phyloP scores from a whole-genome alignment of 2,797 vertebrate genomes.

The Paguma larvata region DNA sequence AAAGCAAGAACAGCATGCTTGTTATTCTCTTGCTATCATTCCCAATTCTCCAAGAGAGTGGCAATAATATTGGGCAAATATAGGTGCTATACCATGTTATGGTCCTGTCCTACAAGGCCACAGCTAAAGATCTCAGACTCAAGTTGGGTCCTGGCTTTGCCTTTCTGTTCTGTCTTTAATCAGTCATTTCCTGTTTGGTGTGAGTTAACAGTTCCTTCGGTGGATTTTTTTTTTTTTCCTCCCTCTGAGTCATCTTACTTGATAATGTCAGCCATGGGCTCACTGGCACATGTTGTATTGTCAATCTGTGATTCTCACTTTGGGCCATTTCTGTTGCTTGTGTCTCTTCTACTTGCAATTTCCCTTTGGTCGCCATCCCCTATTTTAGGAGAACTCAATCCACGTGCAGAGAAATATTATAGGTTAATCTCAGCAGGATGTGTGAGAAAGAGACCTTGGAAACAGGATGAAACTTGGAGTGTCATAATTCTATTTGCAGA shows the following conservation, averaged over 20 bases:
- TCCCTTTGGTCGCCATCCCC: conserved; percentile 73
- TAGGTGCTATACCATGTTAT: neutral
- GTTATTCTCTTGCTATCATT: neutral
- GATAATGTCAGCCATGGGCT: conserved; percentile 83
- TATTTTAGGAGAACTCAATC: conserved; percentile 79
- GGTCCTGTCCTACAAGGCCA: neutral
- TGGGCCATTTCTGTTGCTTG: conserved; percentile 83
- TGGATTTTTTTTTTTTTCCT: conserved; percentile 66
- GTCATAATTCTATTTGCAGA: conserved; percentile 84
- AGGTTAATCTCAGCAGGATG: conserved; percentile 81
- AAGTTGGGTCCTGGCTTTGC: conserved; percentile 41
- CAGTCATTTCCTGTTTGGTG: conserved; percentile 79
- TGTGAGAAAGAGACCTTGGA: conserved; percentile 85
- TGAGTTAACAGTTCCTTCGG: conserved; percentile 68
- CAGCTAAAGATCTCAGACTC: conserved; percentile 35
- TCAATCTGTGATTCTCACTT: conserved; percentile 88
- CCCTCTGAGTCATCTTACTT: conserved; percentile 80
- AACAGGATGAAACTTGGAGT: conserved; percentile 81
- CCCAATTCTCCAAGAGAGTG: neutral
- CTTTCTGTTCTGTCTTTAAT: conserved; percentile 75
- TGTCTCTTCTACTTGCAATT: conserved; percentile 83
- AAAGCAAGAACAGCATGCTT: neutral
- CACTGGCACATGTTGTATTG: conserved; percentile 85
- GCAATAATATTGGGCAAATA: neutral
- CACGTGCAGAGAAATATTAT: conserved; percentile 83